phyloP scores from a whole-genome alignment of 2,113 vertebrate genomes.

The Sylvilagus bachmani region DNA sequence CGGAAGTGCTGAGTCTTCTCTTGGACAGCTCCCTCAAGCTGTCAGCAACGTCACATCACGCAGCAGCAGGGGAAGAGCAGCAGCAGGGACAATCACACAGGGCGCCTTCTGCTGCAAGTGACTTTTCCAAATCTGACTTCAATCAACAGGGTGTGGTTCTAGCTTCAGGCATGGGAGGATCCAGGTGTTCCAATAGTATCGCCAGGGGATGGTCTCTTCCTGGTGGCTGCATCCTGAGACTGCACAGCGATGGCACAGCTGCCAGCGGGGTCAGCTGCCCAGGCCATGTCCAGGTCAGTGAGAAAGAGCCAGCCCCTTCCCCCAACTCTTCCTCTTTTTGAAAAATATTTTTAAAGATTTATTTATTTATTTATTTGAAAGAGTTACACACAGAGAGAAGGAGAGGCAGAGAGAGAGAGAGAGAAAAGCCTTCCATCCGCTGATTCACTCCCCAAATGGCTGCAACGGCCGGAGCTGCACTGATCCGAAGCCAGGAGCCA shows the following conservation, averaged over 20 bases:
- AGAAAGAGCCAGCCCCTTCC: neutral
- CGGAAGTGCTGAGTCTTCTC: neutral
- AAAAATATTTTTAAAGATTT: too few species aligned
- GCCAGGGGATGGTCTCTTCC: neutral
- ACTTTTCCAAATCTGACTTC: constrained; percentile 1
- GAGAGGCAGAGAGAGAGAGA: too few species aligned
- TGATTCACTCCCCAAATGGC: too few species aligned
- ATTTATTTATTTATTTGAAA: too few species aligned
- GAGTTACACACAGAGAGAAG: too few species aligned
- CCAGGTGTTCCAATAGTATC: neutral
- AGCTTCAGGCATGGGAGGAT: neutral
- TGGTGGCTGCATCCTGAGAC: neutral
- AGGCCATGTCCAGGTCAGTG: neutral
- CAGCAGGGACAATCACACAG: neutral
- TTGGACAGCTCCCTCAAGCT: neutral
- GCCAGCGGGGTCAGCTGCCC: neutral
- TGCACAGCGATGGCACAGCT: neutral
- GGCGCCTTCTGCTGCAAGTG: neutral
- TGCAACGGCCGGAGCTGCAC: too few species aligned
- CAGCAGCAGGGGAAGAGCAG: neutral
- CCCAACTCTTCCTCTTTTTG: neutral
- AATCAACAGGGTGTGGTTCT: neutral
- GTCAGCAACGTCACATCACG: neutral
- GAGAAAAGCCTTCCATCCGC: too few species aligned
- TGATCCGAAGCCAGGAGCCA: too few species aligned